Evolutionary conservation across 1,140 invertebrate species (phyloP), one percentile per base, ranked within the genome.

Genomic region (Saxidomus purpurata): DNA sequence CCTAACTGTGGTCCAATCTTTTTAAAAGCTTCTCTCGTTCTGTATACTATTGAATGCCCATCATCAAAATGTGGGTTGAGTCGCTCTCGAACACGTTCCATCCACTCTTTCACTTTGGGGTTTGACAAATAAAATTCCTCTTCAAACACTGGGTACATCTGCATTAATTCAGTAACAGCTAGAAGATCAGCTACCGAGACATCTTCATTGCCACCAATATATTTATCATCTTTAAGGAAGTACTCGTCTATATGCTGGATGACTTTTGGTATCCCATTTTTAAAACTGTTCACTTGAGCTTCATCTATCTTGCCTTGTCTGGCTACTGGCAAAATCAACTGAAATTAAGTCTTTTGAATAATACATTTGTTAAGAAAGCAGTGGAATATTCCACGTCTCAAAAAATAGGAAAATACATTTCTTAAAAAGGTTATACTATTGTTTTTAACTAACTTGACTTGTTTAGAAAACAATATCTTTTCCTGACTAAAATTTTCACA

Each of bases 141-240:
- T 59, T 97, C 97, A 59, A 71, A 81, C 49, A 96, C 96, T 92
- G 97, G 95, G 94, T 98, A 97, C 96, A 97, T 97, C 96, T 98
- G 98, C 95, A 98, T 98, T 31, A 98, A 96, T 96, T 98, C 98
- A 94, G 97, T 98, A 22, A 97, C 97, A 0, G 97, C 98, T 83
- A 98, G 96, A 83, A 98, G 95, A 96, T 98, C 98, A 38, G 98
- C 98, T 17, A 98, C 97, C 15, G 97, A 97, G 0, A 97, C 96
- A 81, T 96, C 93, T 91, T 97, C 94, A 79, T 55, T 52, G 0
- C 98, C 97, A 28, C 96, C 95, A 8, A 98, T 95, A 92, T 97
- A 98, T 40, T 74, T 71, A 0, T 71, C 52, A 25, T 90, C 83
- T 31, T 55, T 86, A 31, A 96, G 92, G 94, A 96, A 96, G 47